Percentiles rank a stretch among this genome's conserved stretches.
These are phyloP conservation scores for Peucedramus taeniatus DNA, from an alignment of 2,113 vertebrate species.

Conservation along the genomic window DNA sequence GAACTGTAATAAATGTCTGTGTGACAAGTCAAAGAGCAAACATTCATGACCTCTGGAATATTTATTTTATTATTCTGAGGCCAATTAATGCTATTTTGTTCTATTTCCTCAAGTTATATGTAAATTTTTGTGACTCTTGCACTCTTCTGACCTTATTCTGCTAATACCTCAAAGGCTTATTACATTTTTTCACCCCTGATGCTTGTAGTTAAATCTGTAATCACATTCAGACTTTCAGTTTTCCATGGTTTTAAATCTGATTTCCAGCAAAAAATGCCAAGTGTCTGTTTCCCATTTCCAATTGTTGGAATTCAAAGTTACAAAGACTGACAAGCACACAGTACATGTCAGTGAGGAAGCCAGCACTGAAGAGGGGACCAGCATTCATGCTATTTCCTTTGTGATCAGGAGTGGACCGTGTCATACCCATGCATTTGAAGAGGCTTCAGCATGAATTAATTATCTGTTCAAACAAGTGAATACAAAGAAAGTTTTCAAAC, in stretches of 20 bases:
- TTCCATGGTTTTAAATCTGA: not conserved
- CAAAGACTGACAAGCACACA: not conserved
- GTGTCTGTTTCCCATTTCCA: not conserved
- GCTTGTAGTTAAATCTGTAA: not conserved
- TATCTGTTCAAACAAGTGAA: not conserved
- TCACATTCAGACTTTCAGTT: not conserved
- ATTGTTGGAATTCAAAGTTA: accelerated
- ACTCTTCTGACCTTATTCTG: not conserved
- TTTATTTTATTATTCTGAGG: not conserved
- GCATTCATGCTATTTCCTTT: not conserved
- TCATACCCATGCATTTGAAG: not conserved
- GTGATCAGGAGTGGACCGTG: not conserved
- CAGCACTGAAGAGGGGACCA: not conserved
- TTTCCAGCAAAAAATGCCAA: not conserved
- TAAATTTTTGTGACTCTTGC: not conserved
- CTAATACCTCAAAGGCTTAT: not conserved
- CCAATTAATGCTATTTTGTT: not conserved
- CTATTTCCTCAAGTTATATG: not conserved
- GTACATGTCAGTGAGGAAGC: not conserved
- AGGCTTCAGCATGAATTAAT: not conserved
- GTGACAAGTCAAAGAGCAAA: not conserved
- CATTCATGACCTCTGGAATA: not conserved
- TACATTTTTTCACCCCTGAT: not conserved
- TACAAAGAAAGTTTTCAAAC: not conserved
- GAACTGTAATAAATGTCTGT: not conserved